A percentile compares a stretch with the other conserved stretches of the same genome.
Evolutionary conservation across 1,140 invertebrate species (phyloP).

Genomic region (Marisa cornuarietis): DNA sequence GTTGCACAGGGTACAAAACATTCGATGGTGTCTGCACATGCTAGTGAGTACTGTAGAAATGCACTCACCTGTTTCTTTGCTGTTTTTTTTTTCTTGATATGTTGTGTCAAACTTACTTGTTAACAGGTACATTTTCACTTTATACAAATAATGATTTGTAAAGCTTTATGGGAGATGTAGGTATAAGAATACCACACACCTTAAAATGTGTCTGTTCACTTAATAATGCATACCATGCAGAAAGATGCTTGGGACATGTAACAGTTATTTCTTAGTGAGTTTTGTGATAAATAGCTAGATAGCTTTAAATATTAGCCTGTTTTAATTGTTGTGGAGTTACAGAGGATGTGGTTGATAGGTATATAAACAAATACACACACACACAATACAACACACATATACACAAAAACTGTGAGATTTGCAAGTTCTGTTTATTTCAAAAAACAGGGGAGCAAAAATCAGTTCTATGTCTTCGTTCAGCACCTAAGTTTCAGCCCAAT

Average conservation of each 20-base stretch:
- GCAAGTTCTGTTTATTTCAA: no score
- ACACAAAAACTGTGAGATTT: no score
- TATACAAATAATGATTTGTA: neutral
- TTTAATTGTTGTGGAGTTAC: neutral
- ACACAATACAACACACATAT: no score
- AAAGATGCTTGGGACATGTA: no score
- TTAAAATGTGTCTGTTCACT: no score
- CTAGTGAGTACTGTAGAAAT: neutral
- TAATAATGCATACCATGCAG: no score
- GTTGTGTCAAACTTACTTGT: neutral
- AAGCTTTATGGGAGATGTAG: no score
- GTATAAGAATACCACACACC: no score
- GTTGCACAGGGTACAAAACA: neutral
- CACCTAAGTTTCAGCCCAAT: constrained; percentile 44
- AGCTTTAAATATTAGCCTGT: neutral
- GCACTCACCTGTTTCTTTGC: no score
- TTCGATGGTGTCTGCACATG: neutral
- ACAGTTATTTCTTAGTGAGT: no score
- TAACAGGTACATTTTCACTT: neutral
- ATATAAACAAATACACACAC: no score
- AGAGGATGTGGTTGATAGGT: neutral
- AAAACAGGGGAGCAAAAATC: neutral
- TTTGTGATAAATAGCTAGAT: no score
- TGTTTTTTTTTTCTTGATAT: neutral
- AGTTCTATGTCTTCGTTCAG: neutral